phyloP scores from a whole-genome alignment of 1,140 invertebrate genomes.

The Drosophila ercepeae region DNA sequence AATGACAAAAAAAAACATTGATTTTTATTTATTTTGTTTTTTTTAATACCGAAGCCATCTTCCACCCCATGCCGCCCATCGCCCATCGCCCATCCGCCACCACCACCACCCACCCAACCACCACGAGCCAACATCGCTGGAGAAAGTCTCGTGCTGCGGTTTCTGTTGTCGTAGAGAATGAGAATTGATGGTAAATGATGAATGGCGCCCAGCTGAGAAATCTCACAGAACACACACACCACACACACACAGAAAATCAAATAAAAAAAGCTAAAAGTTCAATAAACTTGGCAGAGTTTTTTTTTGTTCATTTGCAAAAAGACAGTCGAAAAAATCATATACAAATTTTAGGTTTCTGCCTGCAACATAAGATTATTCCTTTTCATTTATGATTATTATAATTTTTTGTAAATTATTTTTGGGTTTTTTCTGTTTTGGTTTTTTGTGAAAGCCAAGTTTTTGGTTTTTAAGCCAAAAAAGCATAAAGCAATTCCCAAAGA shows the following conservation, averaged over 20 bases:
- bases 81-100: background rate
- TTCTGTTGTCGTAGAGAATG: conserved; percentile 23
- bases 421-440: conserved; percentile 1
- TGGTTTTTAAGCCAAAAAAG: conserved; percentile 1
- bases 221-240: conserved; percentile 1
- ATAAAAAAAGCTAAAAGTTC: conserved; percentile 38
- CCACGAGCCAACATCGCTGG: conserved; percentile 12
- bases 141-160: conserved; percentile 60
- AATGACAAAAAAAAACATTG: too few species aligned
- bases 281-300: conserved; percentile 59
- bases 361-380: background rate
- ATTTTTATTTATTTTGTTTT: background rate
- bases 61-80: background rate
- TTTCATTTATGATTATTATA: background rate
- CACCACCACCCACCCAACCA: background rate
- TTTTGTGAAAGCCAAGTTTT: conserved; percentile 41
- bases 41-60: background rate
- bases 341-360: background rate
- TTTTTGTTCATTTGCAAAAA: conserved; percentile 61
- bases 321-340: conserved; percentile 18
- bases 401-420: background rate
- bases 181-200: conserved; percentile 40
- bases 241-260: background rate
- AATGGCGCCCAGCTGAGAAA: conserved; percentile 41
- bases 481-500: background rate